Conservation (phyloP, 2,113 vertebrate species). For the Isurus oxyrinchus region DNA sequence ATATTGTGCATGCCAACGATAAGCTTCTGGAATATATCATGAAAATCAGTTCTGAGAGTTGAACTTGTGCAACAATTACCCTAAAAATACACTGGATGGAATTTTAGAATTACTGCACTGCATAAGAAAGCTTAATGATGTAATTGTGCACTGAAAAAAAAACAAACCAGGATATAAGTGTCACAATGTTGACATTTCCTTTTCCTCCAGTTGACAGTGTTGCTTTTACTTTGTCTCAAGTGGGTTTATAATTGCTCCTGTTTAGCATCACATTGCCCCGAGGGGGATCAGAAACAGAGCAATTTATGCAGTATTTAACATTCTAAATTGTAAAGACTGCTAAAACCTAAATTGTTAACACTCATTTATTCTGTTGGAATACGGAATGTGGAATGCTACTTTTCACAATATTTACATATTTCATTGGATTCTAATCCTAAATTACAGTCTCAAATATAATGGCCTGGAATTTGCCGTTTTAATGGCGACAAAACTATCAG, state of each 20-base stretch:
- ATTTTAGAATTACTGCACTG: not conserved
- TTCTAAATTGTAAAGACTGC: not conserved
- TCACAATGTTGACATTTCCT: conserved; percentile 30
- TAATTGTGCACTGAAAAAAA: conserved; percentile 15
- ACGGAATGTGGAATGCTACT: not conserved
- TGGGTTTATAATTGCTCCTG: conserved; percentile 25
- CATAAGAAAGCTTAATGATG: conserved; percentile 19
- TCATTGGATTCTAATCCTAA: not conserved
- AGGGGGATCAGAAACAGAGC: not conserved
- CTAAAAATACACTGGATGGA: not conserved
- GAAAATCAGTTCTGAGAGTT: conserved; percentile 23
- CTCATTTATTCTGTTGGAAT: not conserved
- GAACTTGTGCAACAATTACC: not conserved
- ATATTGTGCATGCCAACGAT: not conserved
- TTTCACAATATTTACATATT: not conserved
- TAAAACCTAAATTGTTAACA: not conserved
- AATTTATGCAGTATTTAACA: conserved; percentile 10
- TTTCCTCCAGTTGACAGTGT: conserved; percentile 4
- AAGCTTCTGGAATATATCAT: conserved; percentile 24
- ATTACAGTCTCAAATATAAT: not conserved
- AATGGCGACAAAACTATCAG: not conserved
- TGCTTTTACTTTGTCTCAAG: not conserved
- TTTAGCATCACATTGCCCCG: conserved; percentile 3
- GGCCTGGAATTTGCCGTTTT: not conserved
- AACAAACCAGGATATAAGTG: not conserved